A percentile compares a stretch with the other conserved stretches of the same genome.
phyloP scores from a whole-genome alignment of 2,797 vertebrate genomes.

The Coranthus polyacanthus region DNA sequence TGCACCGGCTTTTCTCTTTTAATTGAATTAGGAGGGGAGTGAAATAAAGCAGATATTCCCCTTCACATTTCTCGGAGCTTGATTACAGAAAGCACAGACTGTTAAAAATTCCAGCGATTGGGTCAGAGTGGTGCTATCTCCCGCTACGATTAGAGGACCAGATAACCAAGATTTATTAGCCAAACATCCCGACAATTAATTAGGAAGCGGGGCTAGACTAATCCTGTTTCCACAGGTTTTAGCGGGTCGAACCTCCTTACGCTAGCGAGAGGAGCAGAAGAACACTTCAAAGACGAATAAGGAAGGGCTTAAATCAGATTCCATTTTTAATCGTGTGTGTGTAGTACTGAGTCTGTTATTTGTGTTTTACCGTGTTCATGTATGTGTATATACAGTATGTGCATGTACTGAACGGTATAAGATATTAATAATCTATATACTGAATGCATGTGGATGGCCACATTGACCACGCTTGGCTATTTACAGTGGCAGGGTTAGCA shows the following conservation, averaged over 20 bases:
- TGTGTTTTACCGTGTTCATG: conserved; percentile 11
- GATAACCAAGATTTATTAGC: conserved; percentile 85
- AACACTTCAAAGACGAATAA: conserved; percentile 71
- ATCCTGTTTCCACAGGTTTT: conserved; percentile 81
- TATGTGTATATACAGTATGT: conserved; percentile 1
- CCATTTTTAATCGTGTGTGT: conserved; percentile 25
- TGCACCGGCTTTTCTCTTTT: conserved; percentile 54
- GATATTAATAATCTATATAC: conserved; percentile 27
- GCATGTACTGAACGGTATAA: conserved; percentile 9
- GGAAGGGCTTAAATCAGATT: conserved; percentile 65
- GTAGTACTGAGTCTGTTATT: conserved; percentile 25
- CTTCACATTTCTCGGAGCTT: conserved; percentile 63
- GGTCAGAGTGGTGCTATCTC: conserved; percentile 75
- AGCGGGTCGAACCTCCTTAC: conserved; percentile 66
- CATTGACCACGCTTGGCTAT: conserved; percentile 35
- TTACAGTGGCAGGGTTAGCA: conserved; percentile 35
- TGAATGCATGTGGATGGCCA: conserved; percentile 28
- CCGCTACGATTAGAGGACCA: conserved; percentile 72
- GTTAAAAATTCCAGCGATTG: conserved; percentile 72
- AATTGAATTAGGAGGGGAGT: conserved; percentile 78
- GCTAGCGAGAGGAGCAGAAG: conserved; percentile 43
- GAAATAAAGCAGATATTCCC: conserved; percentile 73
- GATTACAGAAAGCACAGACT: conserved; percentile 67
- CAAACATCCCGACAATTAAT: conserved; percentile 82
- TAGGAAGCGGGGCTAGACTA: conserved; percentile 75